These are phyloP conservation scores for Ashinkailepas kermadecensis DNA, from an alignment of 2,888 invertebrate genomes.

Conservation along the genomic window DNA sequence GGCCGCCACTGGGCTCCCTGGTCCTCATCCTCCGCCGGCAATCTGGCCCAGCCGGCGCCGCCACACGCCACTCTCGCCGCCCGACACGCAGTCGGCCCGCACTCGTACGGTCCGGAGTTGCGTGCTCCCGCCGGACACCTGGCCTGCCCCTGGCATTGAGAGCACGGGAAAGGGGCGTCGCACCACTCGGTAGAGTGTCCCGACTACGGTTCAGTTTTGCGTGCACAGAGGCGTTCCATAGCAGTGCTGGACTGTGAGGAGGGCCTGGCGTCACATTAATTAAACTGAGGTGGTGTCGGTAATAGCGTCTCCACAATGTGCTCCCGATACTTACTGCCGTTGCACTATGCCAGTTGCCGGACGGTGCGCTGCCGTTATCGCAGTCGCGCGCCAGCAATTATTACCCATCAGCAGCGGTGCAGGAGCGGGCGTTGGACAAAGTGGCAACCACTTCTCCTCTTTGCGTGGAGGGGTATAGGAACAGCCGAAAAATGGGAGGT, in stretches of 20 bases:
- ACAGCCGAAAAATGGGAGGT: neutral
- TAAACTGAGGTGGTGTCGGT: neutral
- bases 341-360: neutral
- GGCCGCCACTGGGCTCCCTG: neutral
- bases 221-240: neutral
- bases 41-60: neutral
- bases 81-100: neutral
- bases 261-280: neutral
- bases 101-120: neutral
- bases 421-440: too few relatives aligned
- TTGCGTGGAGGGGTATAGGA: neutral
- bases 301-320: neutral
- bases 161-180: neutral
- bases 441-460: neutral
- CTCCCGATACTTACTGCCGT: neutral
- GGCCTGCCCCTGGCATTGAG: neutral
- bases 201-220: neutral
- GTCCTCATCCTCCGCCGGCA: neutral
- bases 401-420: too few relatives aligned
- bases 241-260: neutral
- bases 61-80: slow-evolving; percentile 7
- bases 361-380: neutral
- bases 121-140: neutral
- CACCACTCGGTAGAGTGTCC: neutral
- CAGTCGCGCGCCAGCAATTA: neutral